Base-by-base conservation (phyloP, 2,797 vertebrate genomes). In the Urophycis tenuis region DNA sequence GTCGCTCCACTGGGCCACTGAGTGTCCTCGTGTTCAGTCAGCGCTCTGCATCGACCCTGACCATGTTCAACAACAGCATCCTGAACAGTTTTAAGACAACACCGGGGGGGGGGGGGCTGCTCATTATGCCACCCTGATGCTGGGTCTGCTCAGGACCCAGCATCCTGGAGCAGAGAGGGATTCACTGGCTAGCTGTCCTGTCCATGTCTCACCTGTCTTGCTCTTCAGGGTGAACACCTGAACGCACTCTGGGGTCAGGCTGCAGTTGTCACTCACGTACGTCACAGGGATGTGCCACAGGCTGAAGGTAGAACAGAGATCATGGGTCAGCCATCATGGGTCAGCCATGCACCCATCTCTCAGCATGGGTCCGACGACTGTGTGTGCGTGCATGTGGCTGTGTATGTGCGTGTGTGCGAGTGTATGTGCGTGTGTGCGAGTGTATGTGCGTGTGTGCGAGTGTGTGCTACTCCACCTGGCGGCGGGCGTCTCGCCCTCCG, bases 241-340 rank as follows among this genome's bases (percentile, higher is more conserved):
- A 81, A 33, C 90, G 85, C 94, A 94, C 71, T 86, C 84, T 3
- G 86, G 78, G 19, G 83, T 89, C 74, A 84, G 84, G 81, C 91
- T 94, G 83, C 93, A 95, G 85, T 79, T 94, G 85, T 93, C 92
- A 30, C 92, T 96, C 34, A 93, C 85, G 6, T 95, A 98, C 0
- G 94, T 95, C 80, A 99, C 92, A 49, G 97, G 97, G 86, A 99
- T 94, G 84, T 95, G 92, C 97, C 97, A 99, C 80, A 96, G 79
- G 81, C 96, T 97, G 81, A 71, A 87, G 30, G 79, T 34, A 81
- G 72, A 2, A 72, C 11, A 85, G 3, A 79, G 1, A 1, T 29
- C 35, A 72, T 0, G 75, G 78, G 60, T 84, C 29, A 78, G 39
- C n/a, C n/a, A n/a, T n/a, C n/a, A n/a, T n/a, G n/a, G n/a, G n/a